Conservation (phyloP, 2,888 invertebrate species). For the Parnassius orleans region DNA sequence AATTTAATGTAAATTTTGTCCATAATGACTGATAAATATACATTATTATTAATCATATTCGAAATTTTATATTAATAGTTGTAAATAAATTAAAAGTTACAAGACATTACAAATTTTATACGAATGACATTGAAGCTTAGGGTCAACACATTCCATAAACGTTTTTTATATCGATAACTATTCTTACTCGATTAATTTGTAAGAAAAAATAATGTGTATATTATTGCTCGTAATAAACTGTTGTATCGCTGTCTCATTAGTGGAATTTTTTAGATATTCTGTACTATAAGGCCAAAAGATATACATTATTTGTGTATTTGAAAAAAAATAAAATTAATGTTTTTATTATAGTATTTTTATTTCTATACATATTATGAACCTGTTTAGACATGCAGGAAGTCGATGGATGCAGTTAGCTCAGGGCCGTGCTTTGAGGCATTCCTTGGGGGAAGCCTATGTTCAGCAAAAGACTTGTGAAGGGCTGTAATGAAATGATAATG, state of each 20-base stretch:
- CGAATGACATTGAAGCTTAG: slow-evolving; percentile 69
- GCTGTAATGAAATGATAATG: no score
- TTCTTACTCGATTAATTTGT: slow-evolving; percentile 23
- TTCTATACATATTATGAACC: slow-evolving; percentile 7
- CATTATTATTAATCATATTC: slow-evolving; percentile 9
- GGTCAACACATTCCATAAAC: slow-evolving; percentile 65
- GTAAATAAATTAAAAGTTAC: slow-evolving; percentile 25
- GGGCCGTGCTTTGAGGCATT: no score
- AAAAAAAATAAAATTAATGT: slow-evolving; percentile 72
- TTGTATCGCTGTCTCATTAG: slow-evolving; percentile 74
- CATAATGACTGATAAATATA: slow-evolving; percentile 33
- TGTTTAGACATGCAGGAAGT: no score
- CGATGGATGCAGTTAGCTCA: no score
- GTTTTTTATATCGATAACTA: slow-evolving; percentile 50
- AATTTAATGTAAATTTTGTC: slow-evolving; percentile 29
- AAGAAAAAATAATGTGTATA: slow-evolving; percentile 35
- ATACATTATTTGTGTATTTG: slow-evolving; percentile 78
- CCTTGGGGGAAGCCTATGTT: no score
- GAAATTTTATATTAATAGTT: slow-evolving; percentile 2
- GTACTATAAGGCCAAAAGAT: slow-evolving; percentile 76
- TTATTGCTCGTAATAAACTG: slow-evolving; percentile 62
- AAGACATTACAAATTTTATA: slow-evolving; percentile 26
- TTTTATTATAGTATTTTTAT: slow-evolving; percentile 51
- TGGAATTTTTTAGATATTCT: slow-evolving; percentile 65
- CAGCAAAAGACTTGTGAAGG: no score